Evolutionary conservation across 2,888 invertebrate genomes (phyloP), one percentile per base, ranked within the genome.

Genomic region (Cephus spinipes): DNA sequence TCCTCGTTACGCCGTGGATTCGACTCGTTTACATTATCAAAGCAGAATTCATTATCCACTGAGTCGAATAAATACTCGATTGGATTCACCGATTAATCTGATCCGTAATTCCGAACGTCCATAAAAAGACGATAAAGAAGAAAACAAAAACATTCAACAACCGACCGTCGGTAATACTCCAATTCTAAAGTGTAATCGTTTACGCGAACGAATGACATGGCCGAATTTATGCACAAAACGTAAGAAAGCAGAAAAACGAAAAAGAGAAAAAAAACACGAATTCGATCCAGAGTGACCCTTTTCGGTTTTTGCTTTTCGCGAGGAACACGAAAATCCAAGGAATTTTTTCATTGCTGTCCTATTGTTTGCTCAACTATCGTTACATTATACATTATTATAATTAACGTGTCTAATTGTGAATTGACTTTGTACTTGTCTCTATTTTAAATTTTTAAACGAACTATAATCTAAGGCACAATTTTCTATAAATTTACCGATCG

Each of bases 331-430:
- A 73, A 79, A 79, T 80, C 83, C 79, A 82, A 83, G 81, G 79
- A 81, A 85, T 83, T 85, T 55, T 55, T 86, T 85, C 73, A 85
- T 86, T 81, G 82, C 83, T 84, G 81, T 87, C 84, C 85, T 85
- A 87, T 88, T 82, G 80, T 87, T 88, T 88, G 87, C 86, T 87
- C 88, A 88, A 87, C 80, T 80, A 78, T 76, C 69, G 73, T 80
- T 80, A 78, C 34, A 34, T 74, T 69, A 77, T 55, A 55, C 55
- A 31, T 78, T 78, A 78, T 76, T 76, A 71, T 78, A 55, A 73
- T 71, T 75, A 75, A 79, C 69, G 78, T 55, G 55, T 79, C 79
- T 79, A 73, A 75, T 79, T 69, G 79, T 79, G 79, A 81, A 82
- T 81, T 81, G 78, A 81, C 79, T 81, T 81, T 82, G 78, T 81